Evolutionary conservation across 2,797 vertebrate genomes (phyloP).

Genomic region (Sarcophilus harrisii): DNA sequence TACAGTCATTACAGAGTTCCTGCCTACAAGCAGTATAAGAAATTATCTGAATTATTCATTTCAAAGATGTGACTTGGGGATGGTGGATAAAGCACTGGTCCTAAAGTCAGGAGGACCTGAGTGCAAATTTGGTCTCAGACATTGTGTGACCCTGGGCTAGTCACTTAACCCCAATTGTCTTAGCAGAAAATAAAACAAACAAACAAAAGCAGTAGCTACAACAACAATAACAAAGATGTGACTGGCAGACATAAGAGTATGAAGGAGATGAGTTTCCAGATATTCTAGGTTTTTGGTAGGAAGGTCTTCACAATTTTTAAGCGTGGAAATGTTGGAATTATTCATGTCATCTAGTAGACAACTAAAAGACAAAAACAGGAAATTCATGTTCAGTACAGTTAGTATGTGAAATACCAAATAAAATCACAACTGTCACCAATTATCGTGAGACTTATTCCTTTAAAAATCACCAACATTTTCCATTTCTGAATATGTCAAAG

Average conservation of each 20-base stretch:
- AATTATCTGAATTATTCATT: neutral
- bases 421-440: neutral
- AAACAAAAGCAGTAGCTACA: too few relatives aligned
- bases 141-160: too few relatives aligned
- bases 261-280: neutral
- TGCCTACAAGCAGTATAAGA: neutral
- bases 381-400: slow-evolving; percentile 40
- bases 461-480: slow-evolving; percentile 37
- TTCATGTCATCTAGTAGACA: neutral
- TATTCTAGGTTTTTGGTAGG: neutral
- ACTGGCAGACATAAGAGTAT: neutral
- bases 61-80: neutral
- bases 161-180: too few relatives aligned
- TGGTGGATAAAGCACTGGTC: too few relatives aligned
- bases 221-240: neutral
- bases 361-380: neutral
- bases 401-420: neutral
- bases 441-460: neutral
- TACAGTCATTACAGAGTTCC: neutral
- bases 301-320: neutral
- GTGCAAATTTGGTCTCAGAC: too few relatives aligned
- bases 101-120: too few relatives aligned
- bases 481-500: slow-evolving; percentile 32
- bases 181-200: too few relatives aligned
- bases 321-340: neutral